phyloP scores from a whole-genome alignment of 2,113 vertebrate genomes.

The Baryphthengus martii region DNA sequence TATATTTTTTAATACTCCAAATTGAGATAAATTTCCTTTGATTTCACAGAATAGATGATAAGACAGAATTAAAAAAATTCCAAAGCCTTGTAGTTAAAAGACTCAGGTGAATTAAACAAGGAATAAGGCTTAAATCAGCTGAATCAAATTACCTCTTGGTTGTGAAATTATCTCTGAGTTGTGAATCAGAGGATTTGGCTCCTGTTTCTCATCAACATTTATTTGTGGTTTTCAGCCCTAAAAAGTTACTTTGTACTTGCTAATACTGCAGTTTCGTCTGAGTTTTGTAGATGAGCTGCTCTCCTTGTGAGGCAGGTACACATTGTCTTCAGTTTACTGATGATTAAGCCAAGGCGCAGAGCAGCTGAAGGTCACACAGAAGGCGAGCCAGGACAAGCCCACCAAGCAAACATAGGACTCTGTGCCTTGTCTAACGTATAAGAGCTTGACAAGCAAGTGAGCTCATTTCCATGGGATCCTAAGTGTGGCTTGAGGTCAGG shows the following conservation, averaged over 20 bases:
- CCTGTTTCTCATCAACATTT: slow-evolving; percentile 32
- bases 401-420: background rate
- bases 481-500: background rate
- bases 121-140: slow-evolving; percentile 45
- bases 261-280: background rate
- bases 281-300: background rate
- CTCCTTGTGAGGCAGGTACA: background rate
- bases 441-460: background rate
- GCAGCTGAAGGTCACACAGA: background rate
- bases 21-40: slow-evolving; percentile 67
- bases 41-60: slow-evolving; percentile 16
- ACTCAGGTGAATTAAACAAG: slow-evolving; percentile 32
- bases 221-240: slow-evolving; percentile 40
- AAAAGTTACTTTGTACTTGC: background rate
- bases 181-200: slow-evolving; percentile 28
- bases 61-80: slow-evolving; percentile 30
- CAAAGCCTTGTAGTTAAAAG: slow-evolving; percentile 20
- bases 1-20: slow-evolving; percentile 51
- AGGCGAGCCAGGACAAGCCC: background rate
- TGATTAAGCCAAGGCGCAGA: background rate
- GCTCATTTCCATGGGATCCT: background rate
- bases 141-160: slow-evolving; percentile 45
- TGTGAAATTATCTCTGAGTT: slow-evolving; percentile 41
- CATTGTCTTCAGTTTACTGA: background rate
- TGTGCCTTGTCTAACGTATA: background rate